phyloP scores from a whole-genome alignment of 2,113 vertebrate species.

The Chloropsis hardwickii region DNA sequence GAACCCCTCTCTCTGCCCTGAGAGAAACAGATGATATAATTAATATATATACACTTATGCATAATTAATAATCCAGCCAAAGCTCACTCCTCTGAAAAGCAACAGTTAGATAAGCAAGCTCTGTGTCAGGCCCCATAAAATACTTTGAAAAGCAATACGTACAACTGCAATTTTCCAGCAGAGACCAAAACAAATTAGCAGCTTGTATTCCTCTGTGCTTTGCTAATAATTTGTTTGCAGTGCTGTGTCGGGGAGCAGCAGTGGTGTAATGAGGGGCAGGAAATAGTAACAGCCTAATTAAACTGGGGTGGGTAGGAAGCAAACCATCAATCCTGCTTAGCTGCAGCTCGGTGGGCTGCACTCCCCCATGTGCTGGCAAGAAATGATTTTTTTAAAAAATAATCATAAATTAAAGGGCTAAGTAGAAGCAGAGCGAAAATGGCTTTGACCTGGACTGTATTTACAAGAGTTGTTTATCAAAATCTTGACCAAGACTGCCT shows the following conservation, averaged over 20 bases:
- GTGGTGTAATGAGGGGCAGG: constrained; percentile 11
- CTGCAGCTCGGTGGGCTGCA: not conserved
- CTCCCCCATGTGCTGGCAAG: not conserved
- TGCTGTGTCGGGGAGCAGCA: not conserved
- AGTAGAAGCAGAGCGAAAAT: not conserved
- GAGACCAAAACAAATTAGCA: constrained; percentile 42
- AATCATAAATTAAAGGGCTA: not conserved
- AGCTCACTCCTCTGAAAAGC: not conserved
- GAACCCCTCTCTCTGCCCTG: not conserved
- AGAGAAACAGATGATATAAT: not conserved
- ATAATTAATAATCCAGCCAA: not conserved
- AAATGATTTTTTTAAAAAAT: not conserved
- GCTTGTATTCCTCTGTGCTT: constrained; percentile 7
- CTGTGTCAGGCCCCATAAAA: not conserved
- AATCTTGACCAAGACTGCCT: not conserved
- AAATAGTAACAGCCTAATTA: constrained; percentile 34
- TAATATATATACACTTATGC: not conserved
- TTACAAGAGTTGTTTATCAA: not conserved
- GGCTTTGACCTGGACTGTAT: not conserved
- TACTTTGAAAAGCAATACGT: not conserved
- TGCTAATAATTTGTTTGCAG: constrained; percentile 23
- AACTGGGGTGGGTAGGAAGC: not conserved
- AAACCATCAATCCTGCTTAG: constrained; percentile 16
- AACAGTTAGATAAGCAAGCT: not conserved
- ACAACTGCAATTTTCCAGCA: constrained; percentile 8